These are phyloP conservation scores for Leptoclinus maculatus DNA, from an alignment of 2,797 vertebrate genomes.

Conservation along the genomic window DNA sequence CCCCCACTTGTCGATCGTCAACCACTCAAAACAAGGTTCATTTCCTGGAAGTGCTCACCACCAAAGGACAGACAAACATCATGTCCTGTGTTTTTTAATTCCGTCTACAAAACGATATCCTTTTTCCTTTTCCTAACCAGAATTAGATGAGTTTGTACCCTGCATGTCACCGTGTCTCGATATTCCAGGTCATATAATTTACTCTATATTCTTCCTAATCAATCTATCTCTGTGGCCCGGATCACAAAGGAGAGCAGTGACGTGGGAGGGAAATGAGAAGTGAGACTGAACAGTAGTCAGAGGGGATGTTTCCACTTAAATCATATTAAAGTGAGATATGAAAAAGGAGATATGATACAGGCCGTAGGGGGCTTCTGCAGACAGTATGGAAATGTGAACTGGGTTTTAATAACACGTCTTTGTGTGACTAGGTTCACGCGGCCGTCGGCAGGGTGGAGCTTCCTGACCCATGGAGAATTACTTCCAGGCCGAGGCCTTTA, in stretches of 20 bases:
- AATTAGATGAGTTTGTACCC: neutral
- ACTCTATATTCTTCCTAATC: slow-evolving; percentile 13
- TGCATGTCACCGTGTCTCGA: neutral
- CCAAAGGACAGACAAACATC: too few species aligned
- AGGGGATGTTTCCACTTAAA: slow-evolving; percentile 27
- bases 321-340: slow-evolving; percentile 21
- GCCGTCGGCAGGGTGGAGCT: slow-evolving; percentile 84
- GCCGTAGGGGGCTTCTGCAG: neutral
- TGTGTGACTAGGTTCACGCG: slow-evolving; percentile 75
- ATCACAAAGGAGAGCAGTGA: slow-evolving; percentile 15
- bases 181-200: slow-evolving; percentile 7
- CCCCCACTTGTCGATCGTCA: too few species aligned
- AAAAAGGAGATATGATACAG: slow-evolving; percentile 22
- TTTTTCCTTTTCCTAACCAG: neutral
- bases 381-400: slow-evolving; percentile 6
- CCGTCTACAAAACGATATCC: neutral
- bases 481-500: slow-evolving; percentile 99
- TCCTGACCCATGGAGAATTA: slow-evolving; percentile 99
- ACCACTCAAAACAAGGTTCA: too few species aligned
- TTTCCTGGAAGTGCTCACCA: too few species aligned
- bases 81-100: too few species aligned
- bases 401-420: slow-evolving; percentile 12
- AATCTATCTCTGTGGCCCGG: neutral
- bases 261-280: slow-evolving; percentile 16
- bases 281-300: neutral